Conservation (phyloP, 2,797 vertebrate species). For the Scyliorhinus canicula region DNA sequence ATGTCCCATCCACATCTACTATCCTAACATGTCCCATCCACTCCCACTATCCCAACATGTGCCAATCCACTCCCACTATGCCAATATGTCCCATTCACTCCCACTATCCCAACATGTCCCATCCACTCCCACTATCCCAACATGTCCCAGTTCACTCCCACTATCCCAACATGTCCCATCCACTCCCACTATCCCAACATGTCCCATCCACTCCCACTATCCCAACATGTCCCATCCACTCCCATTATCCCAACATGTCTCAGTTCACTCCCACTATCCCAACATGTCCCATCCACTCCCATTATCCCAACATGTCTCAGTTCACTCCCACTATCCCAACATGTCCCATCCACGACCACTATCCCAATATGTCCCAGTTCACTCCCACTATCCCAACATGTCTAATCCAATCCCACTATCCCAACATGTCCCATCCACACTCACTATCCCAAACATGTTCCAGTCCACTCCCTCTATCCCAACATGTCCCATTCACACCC, state of each 20-base stretch:
- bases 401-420: neutral
- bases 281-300: accelerated
- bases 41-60: no score
- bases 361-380: neutral
- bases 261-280: neutral
- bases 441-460: no score
- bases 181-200: neutral
- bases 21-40: no score
- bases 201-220: neutral
- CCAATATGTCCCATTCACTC: neutral
- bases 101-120: neutral
- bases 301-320: no score
- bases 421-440: neutral
- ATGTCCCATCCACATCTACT: no score
- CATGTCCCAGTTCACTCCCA: neutral
- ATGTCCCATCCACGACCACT: neutral
- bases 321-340: neutral
- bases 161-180: no score
- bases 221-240: neutral
- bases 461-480: neutral
- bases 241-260: no score
- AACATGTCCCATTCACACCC: neutral
- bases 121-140: neutral
- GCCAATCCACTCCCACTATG: no score
- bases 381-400: no score